A percentile compares a stretch with the other conserved stretches of the same genome.
phyloP scores from a whole-genome alignment of 30 jellyfish, hydroid and myxozoan species.

The Chironex yamaguchii region DNA sequence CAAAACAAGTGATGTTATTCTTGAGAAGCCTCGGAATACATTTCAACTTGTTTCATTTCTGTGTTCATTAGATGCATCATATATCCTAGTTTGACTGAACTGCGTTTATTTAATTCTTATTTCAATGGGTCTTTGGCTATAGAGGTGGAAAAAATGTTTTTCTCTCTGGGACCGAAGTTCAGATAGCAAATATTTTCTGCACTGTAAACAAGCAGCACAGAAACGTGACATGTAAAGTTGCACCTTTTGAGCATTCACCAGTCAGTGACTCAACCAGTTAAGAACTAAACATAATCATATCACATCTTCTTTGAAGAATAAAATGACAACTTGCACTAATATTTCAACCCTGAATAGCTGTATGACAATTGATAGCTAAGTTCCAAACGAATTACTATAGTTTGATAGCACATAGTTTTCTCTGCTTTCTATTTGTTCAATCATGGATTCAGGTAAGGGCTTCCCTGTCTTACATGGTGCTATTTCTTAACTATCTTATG shows the following conservation, averaged over 20 bases:
- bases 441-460: background rate
- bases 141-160: background rate
- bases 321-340: slow-evolving; percentile 24
- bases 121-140: too few relatives aligned
- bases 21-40: too few relatives aligned
- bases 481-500: slow-evolving; percentile 1
- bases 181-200: slow-evolving; percentile 41
- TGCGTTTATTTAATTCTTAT: too few relatives aligned
- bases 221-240: slow-evolving; percentile 32
- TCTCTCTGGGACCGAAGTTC: slow-evolving; percentile 48
- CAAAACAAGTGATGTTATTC: too few relatives aligned
- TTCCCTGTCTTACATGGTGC: background rate
- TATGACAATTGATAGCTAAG: too few relatives aligned
- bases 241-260: slow-evolving; percentile 38
- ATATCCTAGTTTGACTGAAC: too few relatives aligned
- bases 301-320: slow-evolving; percentile 23
- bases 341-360: slow-evolving; percentile 41
- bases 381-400: too few relatives aligned
- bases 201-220: slow-evolving; percentile 21
- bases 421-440: slow-evolving; percentile 16
- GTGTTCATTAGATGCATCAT: too few relatives aligned
- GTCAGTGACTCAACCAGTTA: slow-evolving; percentile 14
- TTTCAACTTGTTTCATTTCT: too few relatives aligned
- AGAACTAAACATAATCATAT: slow-evolving; percentile 1
- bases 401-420: too few relatives aligned